Base-by-base conservation (phyloP, 2,888 invertebrate species). In the Himalopsyche japonica region DNA sequence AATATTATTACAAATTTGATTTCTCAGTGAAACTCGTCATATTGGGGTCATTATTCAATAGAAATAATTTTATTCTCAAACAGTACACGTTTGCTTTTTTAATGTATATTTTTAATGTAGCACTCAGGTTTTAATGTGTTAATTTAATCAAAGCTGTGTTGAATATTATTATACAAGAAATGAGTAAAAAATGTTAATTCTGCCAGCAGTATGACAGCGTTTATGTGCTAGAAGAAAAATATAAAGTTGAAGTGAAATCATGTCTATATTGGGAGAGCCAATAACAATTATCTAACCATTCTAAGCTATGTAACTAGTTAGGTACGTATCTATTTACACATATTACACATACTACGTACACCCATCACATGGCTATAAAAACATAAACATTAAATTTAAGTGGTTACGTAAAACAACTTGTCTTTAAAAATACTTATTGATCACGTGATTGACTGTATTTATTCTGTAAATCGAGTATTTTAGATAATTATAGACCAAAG, bases 201-300 rank as follows among this genome's bases (percentile, higher is more conserved):
- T 20, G 7, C 57, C n/a, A 57, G 57, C 57, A 57, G 20, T 57
- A 20, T 57, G 57, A 20, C 57, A 57, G n/a, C 20, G 20, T 79
- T 34, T 79, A n/a, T 79, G 43, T 79, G 24, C 47, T 43, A 47
- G 24, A 47, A 37, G 43, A 79, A 24, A 47, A 47, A 37, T 47
- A 24, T 20, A 80, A 80, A 57, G 20, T 20, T 37, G 64, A n/a
- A 80, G 34, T 57, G 80, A 80, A 57, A 80, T 80, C 80, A 80
- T 64, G 64, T 37, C 80, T 80, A 57, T 64, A 49, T 80, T 37
- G 27, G 64, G 64, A 49, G 27, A 37, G 37, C 64, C 20, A 57
- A 57, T 57, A 57, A n/a, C 57, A 24, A 57, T 57, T 57, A 57
- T 57, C 57, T 57, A 57, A 57, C 57, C 57, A 57, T 24, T 57